Evolutionary conservation across 2,113 vertebrate species (phyloP), one percentile per base, ranked within the genome.

Genomic region (Oophaga pumilio): DNA sequence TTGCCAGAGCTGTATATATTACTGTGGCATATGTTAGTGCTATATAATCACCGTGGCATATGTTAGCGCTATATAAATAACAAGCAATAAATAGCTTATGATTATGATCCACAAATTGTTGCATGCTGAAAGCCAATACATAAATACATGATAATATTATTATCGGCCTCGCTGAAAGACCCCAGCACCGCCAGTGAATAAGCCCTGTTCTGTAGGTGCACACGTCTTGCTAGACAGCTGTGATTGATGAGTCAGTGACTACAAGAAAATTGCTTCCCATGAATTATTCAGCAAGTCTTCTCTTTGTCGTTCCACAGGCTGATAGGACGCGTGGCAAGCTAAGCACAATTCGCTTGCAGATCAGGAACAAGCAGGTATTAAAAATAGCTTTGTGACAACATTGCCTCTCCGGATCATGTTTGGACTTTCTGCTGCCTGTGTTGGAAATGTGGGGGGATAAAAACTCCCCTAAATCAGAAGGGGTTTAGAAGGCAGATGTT

Each of bases 191-290:
- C 94, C 95, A 96, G 94, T 93, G 95, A 96, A 96, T 96, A 95
- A 94, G 94, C 68, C 56, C 78, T 74, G 92, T 95, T 95, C 93
- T 92, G 94, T 95, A 94, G 95, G 95, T 95, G 96, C 95, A 96
- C 96, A 96, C 96, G 93, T 95, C 95, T 96, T 95, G 95, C 96
- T 96, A 96, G 96, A 95, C 95, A 96, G 95, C 95, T 95, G 94
- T 97, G 96, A 97, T 97, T 97, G 96, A 97, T 97, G 96, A 97
- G 95, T 97, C 96, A 96, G 96, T 96, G 96, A 96, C 96, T 96
- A 96, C 95, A 95, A 96, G 96, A 97, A 97, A 97, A 97, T 97
- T 97, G 96, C 95, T 94, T 95, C 92, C 94, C 93, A 97, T 97
- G 96, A 97, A 97, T 97, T 96, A 97, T 97, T 97, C 96, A 97